Percentiles rank a stretch among this genome's conserved stretches.
phyloP scores from a whole-genome alignment of 2,113 vertebrate species.

The Lampris megalopsis region DNA sequence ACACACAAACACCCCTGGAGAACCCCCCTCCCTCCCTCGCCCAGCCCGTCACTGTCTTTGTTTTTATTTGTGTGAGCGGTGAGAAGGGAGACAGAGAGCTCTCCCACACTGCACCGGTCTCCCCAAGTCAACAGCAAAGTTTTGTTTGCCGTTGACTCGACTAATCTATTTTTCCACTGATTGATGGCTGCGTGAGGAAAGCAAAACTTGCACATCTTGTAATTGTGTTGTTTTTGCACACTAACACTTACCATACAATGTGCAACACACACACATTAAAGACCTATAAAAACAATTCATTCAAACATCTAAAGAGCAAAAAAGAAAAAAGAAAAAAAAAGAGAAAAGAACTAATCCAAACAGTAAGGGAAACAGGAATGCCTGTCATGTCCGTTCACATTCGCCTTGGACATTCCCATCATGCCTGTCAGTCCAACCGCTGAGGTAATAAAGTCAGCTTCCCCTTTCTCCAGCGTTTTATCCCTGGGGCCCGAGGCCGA shows the following conservation, averaged over 20 bases:
- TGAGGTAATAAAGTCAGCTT: constrained; percentile 25
- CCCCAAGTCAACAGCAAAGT: neutral
- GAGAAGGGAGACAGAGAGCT: neutral
- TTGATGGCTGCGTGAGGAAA: neutral
- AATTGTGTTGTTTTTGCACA: neutral
- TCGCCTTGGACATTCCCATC: neutral
- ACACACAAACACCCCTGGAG: constrained; percentile 6
- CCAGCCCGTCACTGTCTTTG: constrained; percentile 7
- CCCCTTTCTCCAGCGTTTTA: constrained; percentile 19
- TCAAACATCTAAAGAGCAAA: neutral
- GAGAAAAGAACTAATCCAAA: neutral
- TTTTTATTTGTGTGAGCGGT: constrained; percentile 9
- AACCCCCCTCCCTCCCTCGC: neutral
- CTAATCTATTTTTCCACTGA: neutral
- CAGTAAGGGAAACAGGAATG: neutral
- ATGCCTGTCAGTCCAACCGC: neutral
- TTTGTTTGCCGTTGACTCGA: neutral
- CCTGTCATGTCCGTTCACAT: neutral
- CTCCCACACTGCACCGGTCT: neutral
- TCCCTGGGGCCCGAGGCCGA: neutral
- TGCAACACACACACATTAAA: neutral
- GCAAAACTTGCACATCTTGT: neutral
- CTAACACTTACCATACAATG: neutral
- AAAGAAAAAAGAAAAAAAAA: neutral
- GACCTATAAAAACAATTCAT: neutral